phyloP scores from a whole-genome alignment of 2,113 vertebrate species.

The Rhinolophus sinicus region DNA sequence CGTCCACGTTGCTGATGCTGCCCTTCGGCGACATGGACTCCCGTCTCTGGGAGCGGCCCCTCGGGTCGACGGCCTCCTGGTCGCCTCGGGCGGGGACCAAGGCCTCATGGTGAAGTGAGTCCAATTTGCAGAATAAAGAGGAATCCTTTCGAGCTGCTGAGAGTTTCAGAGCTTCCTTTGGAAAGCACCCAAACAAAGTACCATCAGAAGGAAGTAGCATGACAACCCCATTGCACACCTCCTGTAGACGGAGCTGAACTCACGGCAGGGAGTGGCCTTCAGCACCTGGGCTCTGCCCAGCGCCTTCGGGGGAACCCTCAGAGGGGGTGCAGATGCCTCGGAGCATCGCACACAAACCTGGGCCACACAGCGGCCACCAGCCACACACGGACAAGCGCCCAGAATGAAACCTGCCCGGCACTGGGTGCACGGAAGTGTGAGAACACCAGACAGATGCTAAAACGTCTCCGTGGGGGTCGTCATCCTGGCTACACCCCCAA shows the following conservation, averaged over 20 bases:
- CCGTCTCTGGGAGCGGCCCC: not conserved
- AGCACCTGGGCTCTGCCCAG: fast-evolving
- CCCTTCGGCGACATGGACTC: fast-evolving
- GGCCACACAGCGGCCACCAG: not conserved
- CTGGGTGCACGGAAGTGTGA: fast-evolving
- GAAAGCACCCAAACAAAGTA: not conserved
- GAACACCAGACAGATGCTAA: fast-evolving
- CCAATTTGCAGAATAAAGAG: fast-evolving
- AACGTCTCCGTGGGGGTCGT: fast-evolving
- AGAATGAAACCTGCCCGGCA: fast-evolving
- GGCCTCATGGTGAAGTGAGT: fast-evolving
- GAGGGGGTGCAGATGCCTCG: fast-evolving
- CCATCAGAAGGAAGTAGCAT: not conserved
- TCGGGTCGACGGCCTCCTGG: fast-evolving
- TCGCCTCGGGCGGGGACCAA: fast-evolving
- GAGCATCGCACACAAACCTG: fast-evolving
- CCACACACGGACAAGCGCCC: not conserved
- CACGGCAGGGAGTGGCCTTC: fast-evolving
- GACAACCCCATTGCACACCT: fast-evolving
- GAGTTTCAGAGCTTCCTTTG: not conserved
- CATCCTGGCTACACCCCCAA: fast-evolving
- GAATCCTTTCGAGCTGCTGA: fast-evolving
- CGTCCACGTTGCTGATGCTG: fast-evolving
- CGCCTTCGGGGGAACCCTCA: fast-evolving
- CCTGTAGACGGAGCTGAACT: fast-evolving